Conservation (phyloP, 2,113 vertebrate species). For the Neodontobutis hainanensis region DNA sequence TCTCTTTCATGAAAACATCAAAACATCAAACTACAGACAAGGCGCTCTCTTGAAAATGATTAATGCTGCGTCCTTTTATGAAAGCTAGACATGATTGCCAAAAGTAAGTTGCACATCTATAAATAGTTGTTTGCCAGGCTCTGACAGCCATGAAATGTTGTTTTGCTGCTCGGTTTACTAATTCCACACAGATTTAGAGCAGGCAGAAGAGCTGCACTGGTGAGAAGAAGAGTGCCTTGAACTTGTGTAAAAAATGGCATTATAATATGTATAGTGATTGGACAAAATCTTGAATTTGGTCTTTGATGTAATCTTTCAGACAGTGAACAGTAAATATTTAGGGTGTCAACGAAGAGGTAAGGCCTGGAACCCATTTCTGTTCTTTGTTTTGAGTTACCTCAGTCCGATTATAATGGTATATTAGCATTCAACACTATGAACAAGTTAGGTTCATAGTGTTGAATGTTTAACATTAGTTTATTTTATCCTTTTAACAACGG, state of each 20-base stretch:
- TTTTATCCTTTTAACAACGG: no score
- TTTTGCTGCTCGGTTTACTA: slow-evolving; percentile 15
- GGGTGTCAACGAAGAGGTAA: no score
- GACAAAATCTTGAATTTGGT: not conserved
- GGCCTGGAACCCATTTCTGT: no score
- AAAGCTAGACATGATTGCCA: slow-evolving; percentile 24
- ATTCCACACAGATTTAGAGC: slow-evolving; percentile 5
- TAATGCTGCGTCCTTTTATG: slow-evolving; percentile 14
- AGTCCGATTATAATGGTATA: no score
- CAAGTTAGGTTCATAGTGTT: no score
- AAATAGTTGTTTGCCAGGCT: slow-evolving; percentile 17
- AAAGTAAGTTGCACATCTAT: slow-evolving; percentile 7
- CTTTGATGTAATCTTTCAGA: no score
- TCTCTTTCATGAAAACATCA: not conserved
- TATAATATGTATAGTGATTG: not conserved
- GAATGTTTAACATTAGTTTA: no score
- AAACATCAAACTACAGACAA: slow-evolving; percentile 22
- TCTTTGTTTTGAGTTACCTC: no score
- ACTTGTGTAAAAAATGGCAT: not conserved
- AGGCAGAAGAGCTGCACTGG: no score
- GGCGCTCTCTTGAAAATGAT: slow-evolving; percentile 9
- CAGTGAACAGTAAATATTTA: no score
- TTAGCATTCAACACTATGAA: no score
- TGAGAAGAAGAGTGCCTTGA: not conserved
- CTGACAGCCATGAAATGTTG: slow-evolving; percentile 21